Evolutionary conservation across 1,140 invertebrate genomes (phyloP).

Genomic region (Dreissena polymorpha): DNA sequence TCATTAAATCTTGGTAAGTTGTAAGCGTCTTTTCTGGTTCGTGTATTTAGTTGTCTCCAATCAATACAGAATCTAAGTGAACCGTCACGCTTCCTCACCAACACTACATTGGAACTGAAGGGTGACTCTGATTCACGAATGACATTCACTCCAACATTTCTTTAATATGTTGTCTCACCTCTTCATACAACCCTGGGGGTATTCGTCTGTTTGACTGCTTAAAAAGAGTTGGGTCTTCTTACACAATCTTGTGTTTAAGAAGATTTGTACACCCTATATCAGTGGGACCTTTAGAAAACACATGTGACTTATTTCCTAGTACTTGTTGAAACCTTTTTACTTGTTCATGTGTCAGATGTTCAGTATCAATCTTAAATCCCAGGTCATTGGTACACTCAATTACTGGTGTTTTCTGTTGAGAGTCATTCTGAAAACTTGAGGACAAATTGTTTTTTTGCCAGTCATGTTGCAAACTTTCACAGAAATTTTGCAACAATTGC

Average conservation of each 20-base stretch:
- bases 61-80: too few relatives aligned
- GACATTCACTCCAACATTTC: slow-evolving; percentile 14
- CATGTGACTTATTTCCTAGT: slow-evolving; percentile 31
- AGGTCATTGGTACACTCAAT: slow-evolving; percentile 11
- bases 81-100: too few relatives aligned
- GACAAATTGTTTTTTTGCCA: too few relatives aligned
- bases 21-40: too few relatives aligned
- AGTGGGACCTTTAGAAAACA: slow-evolving; percentile 45
- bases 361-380: slow-evolving; percentile 27
- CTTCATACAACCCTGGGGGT: slow-evolving; percentile 43
- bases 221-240: slow-evolving; percentile 16
- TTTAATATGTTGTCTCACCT: slow-evolving; percentile 10
- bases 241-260: slow-evolving; percentile 21
- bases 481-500: too few relatives aligned
- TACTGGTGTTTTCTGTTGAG: too few relatives aligned
- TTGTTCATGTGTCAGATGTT: slow-evolving; percentile 24
- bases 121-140: slow-evolving; percentile 6
- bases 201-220: too few relatives aligned
- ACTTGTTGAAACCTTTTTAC: neutral
- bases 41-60: too few relatives aligned
- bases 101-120: too few relatives aligned
- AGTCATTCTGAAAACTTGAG: too few relatives aligned
- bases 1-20: too few relatives aligned
- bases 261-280: slow-evolving; percentile 12
- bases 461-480: too few relatives aligned